These are phyloP conservation scores for Eciton burchellii DNA, from an alignment of 1,140 invertebrate species.

Conservation along the genomic window DNA sequence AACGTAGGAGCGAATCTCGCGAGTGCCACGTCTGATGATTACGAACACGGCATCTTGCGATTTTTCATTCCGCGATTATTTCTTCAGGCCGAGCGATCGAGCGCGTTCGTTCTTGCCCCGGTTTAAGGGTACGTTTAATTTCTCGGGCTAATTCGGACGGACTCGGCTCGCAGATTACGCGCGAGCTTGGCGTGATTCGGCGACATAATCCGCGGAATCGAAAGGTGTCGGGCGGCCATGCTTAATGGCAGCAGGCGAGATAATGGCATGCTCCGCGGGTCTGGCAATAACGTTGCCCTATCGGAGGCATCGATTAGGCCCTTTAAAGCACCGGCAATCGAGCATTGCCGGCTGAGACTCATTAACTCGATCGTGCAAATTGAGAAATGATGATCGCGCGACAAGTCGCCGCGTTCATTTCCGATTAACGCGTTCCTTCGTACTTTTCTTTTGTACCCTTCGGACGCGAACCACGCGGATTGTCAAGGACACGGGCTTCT, in stretches of 20 bases:
- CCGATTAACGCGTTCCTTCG: constrained; percentile 2
- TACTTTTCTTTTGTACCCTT: no score
- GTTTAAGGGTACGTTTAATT: constrained; percentile 61
- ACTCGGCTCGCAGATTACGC: constrained; percentile 45
- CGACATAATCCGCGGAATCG: constrained; percentile 78
- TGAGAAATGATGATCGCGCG: constrained; percentile 75
- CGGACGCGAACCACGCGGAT: no score
- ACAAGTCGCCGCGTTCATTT: constrained; percentile 36
- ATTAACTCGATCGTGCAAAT: constrained; percentile 81
- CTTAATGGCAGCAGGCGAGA: constrained; percentile 78
- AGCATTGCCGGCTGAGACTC: constrained; percentile 72
- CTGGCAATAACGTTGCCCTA: constrained; percentile 80
- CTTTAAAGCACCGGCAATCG: constrained; percentile 80
- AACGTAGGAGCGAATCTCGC: neutral
- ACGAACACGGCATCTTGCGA: neutral
- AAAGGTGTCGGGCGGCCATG: constrained; percentile 72
- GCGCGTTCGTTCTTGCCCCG: constrained; percentile 30
- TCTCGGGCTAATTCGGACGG: constrained; percentile 63
- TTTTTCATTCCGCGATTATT: constrained; percentile 3
- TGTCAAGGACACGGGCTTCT: neutral
- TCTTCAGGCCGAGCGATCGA: constrained; percentile 14
- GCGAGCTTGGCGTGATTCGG: constrained; percentile 78
- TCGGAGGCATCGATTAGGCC: constrained; percentile 83
- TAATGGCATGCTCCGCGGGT: constrained; percentile 79
- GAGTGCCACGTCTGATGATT: neutral